Conservation (phyloP, 2,113 vertebrate genomes). For the Engraulis encrasicolus region DNA sequence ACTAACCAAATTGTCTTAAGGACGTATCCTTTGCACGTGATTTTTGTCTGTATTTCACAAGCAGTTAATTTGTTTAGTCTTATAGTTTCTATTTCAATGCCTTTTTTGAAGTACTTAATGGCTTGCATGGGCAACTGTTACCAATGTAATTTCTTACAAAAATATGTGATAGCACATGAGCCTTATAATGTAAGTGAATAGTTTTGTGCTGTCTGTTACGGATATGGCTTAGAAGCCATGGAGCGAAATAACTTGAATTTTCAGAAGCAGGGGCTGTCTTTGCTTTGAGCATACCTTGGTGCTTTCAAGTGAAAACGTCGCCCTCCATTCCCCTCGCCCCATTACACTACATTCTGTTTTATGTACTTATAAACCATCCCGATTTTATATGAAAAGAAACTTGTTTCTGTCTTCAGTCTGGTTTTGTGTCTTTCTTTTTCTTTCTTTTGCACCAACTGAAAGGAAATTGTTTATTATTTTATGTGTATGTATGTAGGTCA, state of each 20-base stretch:
- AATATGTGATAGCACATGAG: background rate
- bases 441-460: background rate
- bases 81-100: slow-evolving; percentile 7
- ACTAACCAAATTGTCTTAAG: slow-evolving; percentile 4
- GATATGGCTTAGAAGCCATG: background rate
- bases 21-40: background rate
- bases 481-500: background rate
- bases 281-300: background rate
- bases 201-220: background rate
- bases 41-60: background rate
- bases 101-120: slow-evolving; percentile 1
- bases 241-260: slow-evolving; percentile 16
- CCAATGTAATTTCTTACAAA: background rate
- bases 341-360: background rate
- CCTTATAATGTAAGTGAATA: background rate
- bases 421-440: background rate
- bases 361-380: background rate
- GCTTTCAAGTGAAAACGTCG: background rate
- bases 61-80: background rate
- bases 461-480: background rate
- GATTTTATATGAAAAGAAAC: background rate
- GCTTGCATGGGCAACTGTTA: slow-evolving; percentile 1
- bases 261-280: background rate
- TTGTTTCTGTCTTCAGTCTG: background rate
- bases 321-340: background rate